Base-by-base conservation (phyloP, 2,888 invertebrate species). In the Megamerina dolium region DNA sequence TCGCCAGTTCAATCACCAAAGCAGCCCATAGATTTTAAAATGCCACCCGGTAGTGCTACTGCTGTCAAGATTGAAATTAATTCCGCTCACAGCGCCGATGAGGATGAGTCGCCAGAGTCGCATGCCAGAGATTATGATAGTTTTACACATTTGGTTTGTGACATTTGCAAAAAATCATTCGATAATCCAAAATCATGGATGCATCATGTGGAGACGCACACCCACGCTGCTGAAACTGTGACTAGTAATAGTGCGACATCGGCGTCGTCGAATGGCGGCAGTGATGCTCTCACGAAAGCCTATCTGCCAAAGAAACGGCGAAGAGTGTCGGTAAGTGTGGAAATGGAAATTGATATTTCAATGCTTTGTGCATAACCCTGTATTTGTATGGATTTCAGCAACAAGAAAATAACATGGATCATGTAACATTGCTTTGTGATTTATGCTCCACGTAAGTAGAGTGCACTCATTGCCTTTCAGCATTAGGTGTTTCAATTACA, bases 111-210 rank as follows among this genome's bases (percentile, higher is more conserved):
- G 44, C 26, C 49, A 45, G 34, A 43, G 17, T 30, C 41, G 14
- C 65, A 77, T 45, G 46, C 48, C 19, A 27, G 33, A 10, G 53
- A 68, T 23, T 62, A 58, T 42, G 59, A 74, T 72, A 70, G 79
- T 41, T 87, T 85, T 67, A 85, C 87, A 16, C 86, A 87, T 32
- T 72, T 88, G 53, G 82, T 85, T 80, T 89, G 89, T 70, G 88
- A 89, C 69, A 75, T 87, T 63, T 89, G 89, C 68, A 83, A 86
- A 58, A 85, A 86, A 74, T 83, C 85, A 51, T 89, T 87, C 72
- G 82, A 83, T 41, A 77, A 85, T 58, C 87, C 88, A 44, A 86
- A 82, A 13, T 85, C 85, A 48, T 86, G 88, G 85, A 87, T 88
- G 51, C 78, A 84, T 23, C 89, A 89, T 69, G 84, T 88, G 64